A percentile compares a stretch with the other conserved stretches of the same genome.
phyloP scores from a whole-genome alignment of 2,888 invertebrate genomes.

The Parasteatoda lunata region DNA sequence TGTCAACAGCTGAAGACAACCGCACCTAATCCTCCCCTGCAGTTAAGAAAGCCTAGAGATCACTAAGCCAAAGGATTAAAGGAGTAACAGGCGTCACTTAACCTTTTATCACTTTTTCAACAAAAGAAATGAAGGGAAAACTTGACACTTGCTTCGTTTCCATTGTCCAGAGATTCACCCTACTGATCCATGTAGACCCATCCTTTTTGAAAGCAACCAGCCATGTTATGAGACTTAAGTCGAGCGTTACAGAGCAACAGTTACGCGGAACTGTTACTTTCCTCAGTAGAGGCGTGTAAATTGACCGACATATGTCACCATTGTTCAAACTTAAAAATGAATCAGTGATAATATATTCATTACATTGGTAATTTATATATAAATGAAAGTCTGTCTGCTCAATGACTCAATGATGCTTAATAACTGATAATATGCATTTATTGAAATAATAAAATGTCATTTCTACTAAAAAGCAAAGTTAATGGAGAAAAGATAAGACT shows the following conservation, averaged over 20 bases:
- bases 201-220: constrained; percentile 39
- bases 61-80: not conserved
- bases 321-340: too few species aligned
- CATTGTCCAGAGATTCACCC: constrained; percentile 36
- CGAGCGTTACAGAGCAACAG: constrained; percentile 21
- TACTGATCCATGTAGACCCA: constrained; percentile 32
- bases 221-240: constrained; percentile 16
- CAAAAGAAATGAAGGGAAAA: not conserved
- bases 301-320: too few species aligned
- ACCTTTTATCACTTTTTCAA: constrained; percentile 19
- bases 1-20: not conserved
- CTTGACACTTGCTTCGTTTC: constrained; percentile 37
- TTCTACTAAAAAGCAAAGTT: too few species aligned
- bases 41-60: not conserved
- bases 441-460: too few species aligned
- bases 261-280: too few species aligned
- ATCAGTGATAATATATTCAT: too few species aligned
- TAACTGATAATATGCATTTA: too few species aligned
- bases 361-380: too few species aligned
- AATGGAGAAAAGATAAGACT: too few species aligned
- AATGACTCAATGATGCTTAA: too few species aligned
- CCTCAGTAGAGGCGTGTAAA: too few species aligned
- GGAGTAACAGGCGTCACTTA: constrained; percentile 22
- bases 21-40: not conserved
- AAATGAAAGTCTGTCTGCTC: too few species aligned